These are phyloP conservation scores for Epinephelus fuscoguttatus DNA, from an alignment of 2,113 vertebrate species.

Conservation along the genomic window DNA sequence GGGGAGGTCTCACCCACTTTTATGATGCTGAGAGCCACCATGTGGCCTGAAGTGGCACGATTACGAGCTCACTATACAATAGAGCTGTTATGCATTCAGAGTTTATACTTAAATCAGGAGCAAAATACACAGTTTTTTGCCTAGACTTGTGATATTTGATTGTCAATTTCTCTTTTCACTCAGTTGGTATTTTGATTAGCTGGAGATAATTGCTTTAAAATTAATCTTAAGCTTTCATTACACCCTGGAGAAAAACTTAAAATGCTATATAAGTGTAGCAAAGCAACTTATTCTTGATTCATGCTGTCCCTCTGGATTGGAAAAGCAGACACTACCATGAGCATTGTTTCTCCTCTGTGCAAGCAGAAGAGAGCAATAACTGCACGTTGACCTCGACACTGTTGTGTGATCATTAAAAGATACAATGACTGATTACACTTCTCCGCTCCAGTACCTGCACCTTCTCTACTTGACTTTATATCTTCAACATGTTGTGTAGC, in stretches of 20 bases:
- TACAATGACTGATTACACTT: not conserved
- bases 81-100: not conserved
- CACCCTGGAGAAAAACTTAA: not conserved
- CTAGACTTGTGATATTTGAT: not conserved
- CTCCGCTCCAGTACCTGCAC: not conserved
- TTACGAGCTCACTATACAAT: not conserved
- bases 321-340: not conserved
- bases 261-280: not conserved
- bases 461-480: not conserved
- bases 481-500: not conserved
- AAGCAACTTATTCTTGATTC: not conserved
- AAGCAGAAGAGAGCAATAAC: not conserved
- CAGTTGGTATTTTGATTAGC: slow-evolving; percentile 4
- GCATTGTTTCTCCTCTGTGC: not conserved
- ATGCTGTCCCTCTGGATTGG: not conserved
- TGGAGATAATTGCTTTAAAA: not conserved
- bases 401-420: not conserved
- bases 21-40: not conserved
- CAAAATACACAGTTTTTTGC: not conserved
- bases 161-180: not conserved
- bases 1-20: not conserved
- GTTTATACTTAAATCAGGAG: too few species aligned
- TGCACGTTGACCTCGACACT: not conserved
- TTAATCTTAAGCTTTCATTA: not conserved
- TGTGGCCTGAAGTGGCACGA: not conserved